These are phyloP conservation scores for Megaleporinus macrocephalus DNA, from an alignment of 2,113 vertebrate genomes.

Conservation along the genomic window DNA sequence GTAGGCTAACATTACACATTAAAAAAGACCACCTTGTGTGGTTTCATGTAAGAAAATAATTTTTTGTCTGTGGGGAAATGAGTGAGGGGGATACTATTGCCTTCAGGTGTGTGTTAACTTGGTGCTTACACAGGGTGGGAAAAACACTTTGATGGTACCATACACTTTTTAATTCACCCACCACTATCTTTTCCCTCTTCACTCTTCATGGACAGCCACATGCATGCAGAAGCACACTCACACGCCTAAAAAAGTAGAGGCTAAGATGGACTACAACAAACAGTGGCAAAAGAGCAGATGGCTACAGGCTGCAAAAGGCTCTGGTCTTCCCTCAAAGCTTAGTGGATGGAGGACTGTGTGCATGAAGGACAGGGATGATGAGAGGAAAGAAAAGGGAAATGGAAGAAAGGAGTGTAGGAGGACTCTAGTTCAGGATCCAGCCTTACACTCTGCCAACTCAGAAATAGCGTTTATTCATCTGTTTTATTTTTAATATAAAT, in stretches of 20 bases:
- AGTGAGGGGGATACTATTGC: constrained; percentile 71
- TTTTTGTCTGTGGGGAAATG: constrained; percentile 70
- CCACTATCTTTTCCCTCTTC: constrained; percentile 8
- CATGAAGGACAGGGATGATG: constrained; percentile 74
- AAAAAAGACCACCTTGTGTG: constrained; percentile 51
- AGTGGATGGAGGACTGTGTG: constrained; percentile 65
- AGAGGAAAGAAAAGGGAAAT: constrained; percentile 58
- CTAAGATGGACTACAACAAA: constrained; percentile 36
- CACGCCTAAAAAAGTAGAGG: constrained; percentile 32
- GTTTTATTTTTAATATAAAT: not conserved
- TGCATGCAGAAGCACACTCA: constrained; percentile 13
- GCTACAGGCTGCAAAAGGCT: constrained; percentile 33
- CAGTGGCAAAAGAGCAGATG: constrained; percentile 36
- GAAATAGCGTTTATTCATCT: not conserved
- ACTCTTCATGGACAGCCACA: constrained; percentile 23
- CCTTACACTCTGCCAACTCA: not conserved
- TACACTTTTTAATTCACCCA: constrained; percentile 44
- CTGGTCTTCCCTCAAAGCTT: constrained; percentile 53
- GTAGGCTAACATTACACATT: constrained; percentile 66
- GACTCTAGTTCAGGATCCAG: not conserved
- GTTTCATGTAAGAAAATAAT: constrained; percentile 55
- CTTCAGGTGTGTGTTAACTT: constrained; percentile 73
- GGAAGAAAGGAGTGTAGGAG: not conserved
- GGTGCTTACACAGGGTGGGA: constrained; percentile 59
- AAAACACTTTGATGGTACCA: constrained; percentile 52